Percentiles rank a stretch among this genome's conserved stretches.
These are phyloP conservation scores for Chrysomela aeneicollis DNA, from an alignment of 2,888 invertebrate genomes.

Conservation along the genomic window DNA sequence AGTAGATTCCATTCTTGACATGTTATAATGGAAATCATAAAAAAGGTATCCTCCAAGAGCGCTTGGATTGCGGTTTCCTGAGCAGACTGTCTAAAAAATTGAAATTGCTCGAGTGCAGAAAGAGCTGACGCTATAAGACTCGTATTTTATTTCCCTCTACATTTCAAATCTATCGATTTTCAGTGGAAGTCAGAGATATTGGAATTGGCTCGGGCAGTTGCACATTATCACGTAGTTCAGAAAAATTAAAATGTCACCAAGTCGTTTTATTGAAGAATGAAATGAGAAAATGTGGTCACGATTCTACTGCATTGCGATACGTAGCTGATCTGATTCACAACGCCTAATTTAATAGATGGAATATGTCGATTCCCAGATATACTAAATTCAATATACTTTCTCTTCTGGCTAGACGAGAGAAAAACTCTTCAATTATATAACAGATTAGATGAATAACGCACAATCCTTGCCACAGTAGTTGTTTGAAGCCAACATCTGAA, in stretches of 20 bases:
- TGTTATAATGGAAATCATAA: no score
- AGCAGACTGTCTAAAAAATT: no score
- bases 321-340: constrained; percentile 30
- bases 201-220: constrained; percentile 30
- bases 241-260: constrained; percentile 47
- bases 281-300: constrained; percentile 46
- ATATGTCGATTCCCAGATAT: constrained; percentile 6
- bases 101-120: no score
- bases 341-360: constrained; percentile 23
- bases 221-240: constrained; percentile 44
- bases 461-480: no score
- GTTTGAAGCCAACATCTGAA: no score
- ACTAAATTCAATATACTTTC: neutral
- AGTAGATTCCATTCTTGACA: no score
- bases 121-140: neutral
- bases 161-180: constrained; percentile 18
- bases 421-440: no score
- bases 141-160: neutral
- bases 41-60: no score
- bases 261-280: constrained; percentile 31
- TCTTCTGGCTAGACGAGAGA: no score
- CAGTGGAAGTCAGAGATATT: constrained; percentile 8
- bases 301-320: constrained; percentile 44
- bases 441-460: no score
- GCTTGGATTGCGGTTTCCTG: no score